phyloP scores from a whole-genome alignment of 2,113 vertebrate species.

The Galemys pyrenaicus region DNA sequence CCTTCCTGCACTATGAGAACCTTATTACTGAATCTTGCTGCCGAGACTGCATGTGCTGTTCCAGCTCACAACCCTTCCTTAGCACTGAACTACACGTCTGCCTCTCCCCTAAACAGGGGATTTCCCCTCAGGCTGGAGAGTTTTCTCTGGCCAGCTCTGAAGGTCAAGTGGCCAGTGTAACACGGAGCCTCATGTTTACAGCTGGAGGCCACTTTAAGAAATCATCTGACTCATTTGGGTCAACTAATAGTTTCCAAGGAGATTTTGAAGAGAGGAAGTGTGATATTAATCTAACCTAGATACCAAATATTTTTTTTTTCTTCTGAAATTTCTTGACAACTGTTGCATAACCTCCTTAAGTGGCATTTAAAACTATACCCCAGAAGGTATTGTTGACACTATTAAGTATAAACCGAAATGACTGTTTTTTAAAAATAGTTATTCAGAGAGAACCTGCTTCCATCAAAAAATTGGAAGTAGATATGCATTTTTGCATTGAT shows the following conservation, averaged over 20 bases:
- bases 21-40: background rate
- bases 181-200: background rate
- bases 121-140: background rate
- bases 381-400: constrained; percentile 9
- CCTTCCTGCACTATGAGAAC: background rate
- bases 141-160: background rate
- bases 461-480: constrained; percentile 13
- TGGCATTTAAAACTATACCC: constrained; percentile 44
- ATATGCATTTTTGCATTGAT: constrained; percentile 37
- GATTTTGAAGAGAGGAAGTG: constrained; percentile 70
- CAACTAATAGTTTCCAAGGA: constrained; percentile 68
- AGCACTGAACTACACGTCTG: background rate
- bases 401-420: constrained; percentile 15
- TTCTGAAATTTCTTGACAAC: constrained; percentile 75
- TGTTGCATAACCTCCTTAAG: constrained; percentile 68
- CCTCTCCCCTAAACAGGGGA: background rate
- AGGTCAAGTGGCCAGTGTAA: background rate
- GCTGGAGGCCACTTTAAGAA: constrained; percentile 71
- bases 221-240: constrained; percentile 46
- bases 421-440: background rate
- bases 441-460: background rate
- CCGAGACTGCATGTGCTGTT: background rate
- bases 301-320: constrained; percentile 76
- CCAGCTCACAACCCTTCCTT: background rate
- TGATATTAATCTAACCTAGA: constrained; percentile 80